A percentile compares a stretch with the other conserved stretches of the same genome.
Conservation (phyloP, 2,797 vertebrate species). For the Pipistrellus kuhlii region DNA sequence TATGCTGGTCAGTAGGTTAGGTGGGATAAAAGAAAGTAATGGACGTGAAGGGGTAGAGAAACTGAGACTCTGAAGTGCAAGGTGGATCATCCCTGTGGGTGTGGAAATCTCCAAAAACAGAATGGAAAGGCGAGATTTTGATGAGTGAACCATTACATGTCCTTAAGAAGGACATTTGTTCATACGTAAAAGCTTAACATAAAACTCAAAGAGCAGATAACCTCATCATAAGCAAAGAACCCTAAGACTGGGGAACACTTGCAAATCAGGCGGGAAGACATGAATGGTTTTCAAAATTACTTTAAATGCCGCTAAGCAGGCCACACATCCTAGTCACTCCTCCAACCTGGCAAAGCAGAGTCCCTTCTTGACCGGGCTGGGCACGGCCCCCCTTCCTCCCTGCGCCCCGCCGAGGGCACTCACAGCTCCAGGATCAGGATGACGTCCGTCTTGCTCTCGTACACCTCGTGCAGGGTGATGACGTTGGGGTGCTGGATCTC, state of each 20-base stretch:
- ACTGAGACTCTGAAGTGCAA: background rate
- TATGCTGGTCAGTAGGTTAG: background rate
- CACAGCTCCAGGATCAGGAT: constrained; percentile 99
- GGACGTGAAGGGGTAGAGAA: background rate
- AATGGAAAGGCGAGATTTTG: background rate
- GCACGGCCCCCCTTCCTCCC: background rate
- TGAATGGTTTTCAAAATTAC: background rate
- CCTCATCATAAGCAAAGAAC: background rate
- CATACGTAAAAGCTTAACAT: background rate
- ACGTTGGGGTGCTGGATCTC: constrained; percentile 97
- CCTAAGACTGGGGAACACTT: background rate
- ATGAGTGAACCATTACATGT: background rate
- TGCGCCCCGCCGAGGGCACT: constrained; percentile 84
- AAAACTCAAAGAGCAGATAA: background rate
- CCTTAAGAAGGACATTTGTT: background rate
- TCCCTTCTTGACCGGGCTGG: background rate
- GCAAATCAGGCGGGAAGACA: background rate
- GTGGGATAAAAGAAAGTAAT: background rate
- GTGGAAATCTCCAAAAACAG: background rate
- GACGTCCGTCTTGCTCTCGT: constrained; percentile 97
- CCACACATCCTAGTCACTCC: background rate
- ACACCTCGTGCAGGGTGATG: constrained; percentile 96
- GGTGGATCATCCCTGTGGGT: background rate
- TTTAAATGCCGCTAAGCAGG: accelerated
- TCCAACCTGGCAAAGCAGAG: background rate